Evolutionary conservation across 2,888 invertebrate species (phyloP).

Genomic region (Trisateles emortualis): DNA sequence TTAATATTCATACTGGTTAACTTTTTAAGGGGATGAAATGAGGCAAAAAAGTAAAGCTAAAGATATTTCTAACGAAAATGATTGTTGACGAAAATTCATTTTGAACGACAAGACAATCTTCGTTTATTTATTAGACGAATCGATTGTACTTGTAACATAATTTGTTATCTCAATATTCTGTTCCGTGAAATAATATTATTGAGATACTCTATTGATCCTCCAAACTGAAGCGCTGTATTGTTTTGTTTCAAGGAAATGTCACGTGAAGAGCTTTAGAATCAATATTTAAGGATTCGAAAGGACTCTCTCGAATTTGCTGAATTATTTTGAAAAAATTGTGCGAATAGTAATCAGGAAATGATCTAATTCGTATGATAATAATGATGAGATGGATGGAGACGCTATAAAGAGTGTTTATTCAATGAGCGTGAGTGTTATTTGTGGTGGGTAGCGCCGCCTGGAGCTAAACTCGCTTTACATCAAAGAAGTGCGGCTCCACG

Average conservation of each 20-base stretch:
- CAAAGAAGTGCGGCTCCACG: slow-evolving; percentile 33
- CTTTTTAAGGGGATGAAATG: not conserved
- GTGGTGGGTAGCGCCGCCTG: slow-evolving; percentile 18
- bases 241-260: slow-evolving; percentile 12
- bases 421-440: slow-evolving; percentile 22
- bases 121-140: slow-evolving; percentile 1
- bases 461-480: slow-evolving; percentile 13
- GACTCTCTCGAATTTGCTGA: slow-evolving; percentile 13
- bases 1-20: not conserved
- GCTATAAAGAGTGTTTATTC: slow-evolving; percentile 33
- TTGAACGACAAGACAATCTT: not conserved
- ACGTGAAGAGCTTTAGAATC: slow-evolving; percentile 9
- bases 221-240: slow-evolving; percentile 9
- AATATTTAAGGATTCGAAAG: slow-evolving; percentile 14
- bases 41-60: not conserved
- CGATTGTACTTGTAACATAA: slow-evolving; percentile 2
- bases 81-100: slow-evolving; percentile 13
- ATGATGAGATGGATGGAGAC: slow-evolving; percentile 31
- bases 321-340: slow-evolving; percentile 30
- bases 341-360: slow-evolving; percentile 33
- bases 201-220: slow-evolving; percentile 4
- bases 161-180: slow-evolving; percentile 5
- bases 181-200: slow-evolving; percentile 5
- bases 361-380: slow-evolving; percentile 39
- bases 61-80: not conserved